phyloP scores from a whole-genome alignment of 2,797 vertebrate genomes.

The Semaprochilodus insignis region DNA sequence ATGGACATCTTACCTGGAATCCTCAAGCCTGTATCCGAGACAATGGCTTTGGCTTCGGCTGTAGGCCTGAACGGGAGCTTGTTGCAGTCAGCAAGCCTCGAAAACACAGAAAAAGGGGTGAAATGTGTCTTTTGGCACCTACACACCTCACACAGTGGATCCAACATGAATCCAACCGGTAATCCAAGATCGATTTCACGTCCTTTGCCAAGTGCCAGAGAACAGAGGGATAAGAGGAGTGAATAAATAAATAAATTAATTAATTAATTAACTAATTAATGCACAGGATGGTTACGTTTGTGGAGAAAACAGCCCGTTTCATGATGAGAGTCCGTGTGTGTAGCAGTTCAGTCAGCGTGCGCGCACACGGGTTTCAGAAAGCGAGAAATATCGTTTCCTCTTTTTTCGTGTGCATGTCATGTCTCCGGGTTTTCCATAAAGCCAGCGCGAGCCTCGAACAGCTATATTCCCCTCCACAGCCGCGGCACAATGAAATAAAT shows the following conservation, averaged over 20 bases:
- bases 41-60: constrained; percentile 64
- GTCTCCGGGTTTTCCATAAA: constrained; percentile 71
- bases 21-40: constrained; percentile 68
- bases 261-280: constrained; percentile 62
- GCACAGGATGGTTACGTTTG: constrained; percentile 55
- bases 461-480: constrained; percentile 61
- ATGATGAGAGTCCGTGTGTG: constrained; percentile 22
- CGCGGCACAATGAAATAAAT: constrained; percentile 54
- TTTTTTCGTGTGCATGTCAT: constrained; percentile 78
- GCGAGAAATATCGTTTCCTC: constrained; percentile 72
- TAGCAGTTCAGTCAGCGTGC: constrained; percentile 50
- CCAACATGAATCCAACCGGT: constrained; percentile 57
- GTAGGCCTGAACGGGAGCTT: constrained; percentile 65
- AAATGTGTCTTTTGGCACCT: constrained; percentile 44
- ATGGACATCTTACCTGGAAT: constrained; percentile 71
- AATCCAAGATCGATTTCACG: constrained; percentile 53
- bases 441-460: constrained; percentile 62
- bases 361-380: constrained; percentile 66
- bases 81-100: constrained; percentile 64
- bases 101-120: constrained; percentile 50
- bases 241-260: constrained; percentile 46
- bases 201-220: constrained; percentile 54
- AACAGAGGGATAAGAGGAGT: constrained; percentile 37
- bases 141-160: constrained; percentile 42
- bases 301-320: constrained; percentile 43